Evolutionary conservation across 2,113 vertebrate species (phyloP).

Genomic region (Mus spicilegus): DNA sequence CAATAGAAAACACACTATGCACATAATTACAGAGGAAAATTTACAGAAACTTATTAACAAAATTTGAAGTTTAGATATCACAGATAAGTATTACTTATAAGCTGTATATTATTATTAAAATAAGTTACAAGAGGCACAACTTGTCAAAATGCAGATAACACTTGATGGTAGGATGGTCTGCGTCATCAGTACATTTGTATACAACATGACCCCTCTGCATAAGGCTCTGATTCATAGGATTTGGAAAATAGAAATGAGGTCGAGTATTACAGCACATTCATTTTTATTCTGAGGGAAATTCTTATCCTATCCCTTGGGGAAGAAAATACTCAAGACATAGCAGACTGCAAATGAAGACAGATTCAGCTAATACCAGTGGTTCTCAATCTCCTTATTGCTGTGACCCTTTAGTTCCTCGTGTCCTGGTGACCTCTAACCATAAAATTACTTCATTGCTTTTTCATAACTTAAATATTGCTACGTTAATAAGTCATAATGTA

Average conservation of each 20-base stretch:
- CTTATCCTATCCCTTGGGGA: not conserved
- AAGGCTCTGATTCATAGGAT: not conserved
- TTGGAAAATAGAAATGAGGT: not conserved
- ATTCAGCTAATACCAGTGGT: not conserved
- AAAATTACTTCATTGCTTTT: not conserved
- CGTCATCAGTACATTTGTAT: not conserved
- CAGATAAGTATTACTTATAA: no score
- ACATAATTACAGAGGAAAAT: not conserved
- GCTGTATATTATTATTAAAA: not conserved
- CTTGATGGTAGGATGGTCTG: accelerated
- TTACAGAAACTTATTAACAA: not conserved
- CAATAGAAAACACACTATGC: not conserved
- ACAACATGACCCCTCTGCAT: not conserved
- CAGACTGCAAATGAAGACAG: not conserved
- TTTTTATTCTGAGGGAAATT: not conserved
- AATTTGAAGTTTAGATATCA: not conserved
- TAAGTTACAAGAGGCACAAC: not conserved
- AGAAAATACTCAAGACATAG: not conserved
- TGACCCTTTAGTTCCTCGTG: not conserved
- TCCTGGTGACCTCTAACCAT: not conserved
- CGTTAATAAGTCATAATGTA: not conserved
- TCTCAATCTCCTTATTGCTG: not conserved
- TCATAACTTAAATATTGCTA: not conserved
- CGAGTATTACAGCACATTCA: not conserved
- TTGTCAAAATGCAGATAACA: not conserved